These are phyloP conservation scores for Fulica atra DNA, from an alignment of 2,113 vertebrate species.

Conservation along the genomic window DNA sequence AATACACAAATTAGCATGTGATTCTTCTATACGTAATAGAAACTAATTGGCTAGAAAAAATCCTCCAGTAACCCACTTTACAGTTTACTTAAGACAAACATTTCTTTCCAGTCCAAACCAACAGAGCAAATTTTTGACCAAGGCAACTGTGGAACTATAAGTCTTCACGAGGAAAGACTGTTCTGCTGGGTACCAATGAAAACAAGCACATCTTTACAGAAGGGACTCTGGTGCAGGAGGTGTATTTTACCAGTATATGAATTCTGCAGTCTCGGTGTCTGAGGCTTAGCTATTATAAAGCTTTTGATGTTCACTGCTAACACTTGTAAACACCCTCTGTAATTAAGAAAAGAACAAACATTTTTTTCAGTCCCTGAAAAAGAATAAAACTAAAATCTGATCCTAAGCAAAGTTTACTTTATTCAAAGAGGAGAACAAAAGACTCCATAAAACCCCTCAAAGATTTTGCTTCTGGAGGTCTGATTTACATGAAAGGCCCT, in stretches of 20 bases:
- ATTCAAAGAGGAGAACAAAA: neutral
- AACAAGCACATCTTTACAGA: neutral
- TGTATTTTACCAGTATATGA: neutral
- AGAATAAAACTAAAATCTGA: neutral
- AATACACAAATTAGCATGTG: neutral
- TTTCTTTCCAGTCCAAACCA: neutral
- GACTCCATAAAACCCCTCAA: neutral
- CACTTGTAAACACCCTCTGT: neutral
- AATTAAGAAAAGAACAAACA: neutral
- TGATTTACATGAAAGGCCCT: neutral
- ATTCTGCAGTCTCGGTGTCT: neutral
- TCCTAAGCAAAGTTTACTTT: neutral
- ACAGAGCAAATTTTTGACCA: neutral
- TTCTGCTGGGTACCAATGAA: neutral
- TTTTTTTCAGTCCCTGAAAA: neutral
- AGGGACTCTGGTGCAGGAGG: neutral
- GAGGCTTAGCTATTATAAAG: neutral
- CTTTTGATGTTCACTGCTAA: neutral
- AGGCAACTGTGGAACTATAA: neutral
- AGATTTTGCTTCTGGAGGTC: neutral
- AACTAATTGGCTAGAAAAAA: slow-evolving; percentile 36
- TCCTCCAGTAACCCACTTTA: neutral
- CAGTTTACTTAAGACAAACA: neutral
- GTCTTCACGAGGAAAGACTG: neutral
- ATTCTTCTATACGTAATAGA: neutral